These are phyloP conservation scores for Heliconius himera DNA, from an alignment of 1,140 invertebrate species.

Conservation along the genomic window DNA sequence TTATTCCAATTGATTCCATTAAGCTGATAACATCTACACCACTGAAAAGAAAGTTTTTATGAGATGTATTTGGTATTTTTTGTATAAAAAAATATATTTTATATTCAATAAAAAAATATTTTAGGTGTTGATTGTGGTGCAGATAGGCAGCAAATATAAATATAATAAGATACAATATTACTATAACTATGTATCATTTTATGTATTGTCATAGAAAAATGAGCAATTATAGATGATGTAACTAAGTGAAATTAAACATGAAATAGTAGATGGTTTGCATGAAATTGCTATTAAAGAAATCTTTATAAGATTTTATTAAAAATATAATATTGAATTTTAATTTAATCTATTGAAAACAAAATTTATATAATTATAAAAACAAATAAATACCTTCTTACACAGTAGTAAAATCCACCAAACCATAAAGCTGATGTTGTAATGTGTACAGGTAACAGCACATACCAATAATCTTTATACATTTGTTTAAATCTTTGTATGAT, in stretches of 20 bases:
- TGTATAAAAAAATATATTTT: too few species aligned
- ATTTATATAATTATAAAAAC: neutral
- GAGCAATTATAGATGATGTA: neutral
- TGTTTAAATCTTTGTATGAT: conserved; percentile 93
- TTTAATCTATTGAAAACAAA: neutral
- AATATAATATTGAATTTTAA: neutral
- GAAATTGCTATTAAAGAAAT: neutral
- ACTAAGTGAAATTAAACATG: neutral
- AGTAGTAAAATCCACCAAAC: conserved; percentile 92
- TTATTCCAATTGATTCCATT: conserved; percentile 88
- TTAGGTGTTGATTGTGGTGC: too few species aligned
- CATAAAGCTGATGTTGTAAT: conserved; percentile 92
- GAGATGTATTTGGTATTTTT: neutral
- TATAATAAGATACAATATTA: neutral
- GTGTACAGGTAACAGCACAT: conserved; percentile 95
- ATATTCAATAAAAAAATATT: too few species aligned
- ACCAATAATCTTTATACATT: conserved; percentile 97
- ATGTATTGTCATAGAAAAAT: neutral
- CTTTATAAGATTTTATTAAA: neutral
- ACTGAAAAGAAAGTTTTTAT: conserved; percentile 80
- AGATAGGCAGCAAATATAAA: too few species aligned
- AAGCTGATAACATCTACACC: conserved; percentile 92
- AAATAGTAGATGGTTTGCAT: neutral
- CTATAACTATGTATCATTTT: neutral
- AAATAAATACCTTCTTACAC: conserved; percentile 88